Evolutionary conservation across 2,888 invertebrate genomes (phyloP).

Genomic region (Netelia melanura): DNA sequence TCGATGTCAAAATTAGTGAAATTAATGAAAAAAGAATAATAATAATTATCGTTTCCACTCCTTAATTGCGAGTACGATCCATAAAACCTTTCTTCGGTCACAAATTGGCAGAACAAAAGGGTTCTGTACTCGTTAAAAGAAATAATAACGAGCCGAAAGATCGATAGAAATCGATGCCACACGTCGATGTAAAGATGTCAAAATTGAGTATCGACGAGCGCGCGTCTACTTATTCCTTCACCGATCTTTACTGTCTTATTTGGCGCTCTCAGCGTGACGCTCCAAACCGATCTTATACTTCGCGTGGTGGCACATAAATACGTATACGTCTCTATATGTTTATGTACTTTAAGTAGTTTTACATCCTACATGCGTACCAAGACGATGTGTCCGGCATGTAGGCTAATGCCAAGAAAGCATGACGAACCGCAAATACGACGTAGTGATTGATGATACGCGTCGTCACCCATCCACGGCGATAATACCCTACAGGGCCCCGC

Average conservation of each 20-base stretch:
- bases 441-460: conserved; percentile 79
- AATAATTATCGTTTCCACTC: too few species aligned
- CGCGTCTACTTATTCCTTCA: background rate
- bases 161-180: background rate
- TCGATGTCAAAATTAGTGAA: too few species aligned
- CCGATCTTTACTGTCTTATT: conserved; percentile 20
- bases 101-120: background rate
- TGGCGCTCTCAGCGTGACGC: conserved; percentile 19
- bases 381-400: conserved; percentile 73
- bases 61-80: background rate
- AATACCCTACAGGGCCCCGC: conserved; percentile 53
- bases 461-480: conserved; percentile 74
- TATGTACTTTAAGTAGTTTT: conserved; percentile 21
- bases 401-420: conserved; percentile 81
- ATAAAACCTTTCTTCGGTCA: background rate
- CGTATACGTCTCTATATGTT: background rate
- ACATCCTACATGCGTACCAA: conserved; percentile 18
- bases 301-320: background rate
- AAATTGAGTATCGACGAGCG: background rate
- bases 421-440: conserved; percentile 74
- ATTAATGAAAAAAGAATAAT: too few species aligned
- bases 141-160: background rate
- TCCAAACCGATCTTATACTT: background rate
- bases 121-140: background rate
- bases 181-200: background rate